Base-by-base conservation (phyloP, 1,140 invertebrate genomes). In the Anastrepha obliqua region DNA sequence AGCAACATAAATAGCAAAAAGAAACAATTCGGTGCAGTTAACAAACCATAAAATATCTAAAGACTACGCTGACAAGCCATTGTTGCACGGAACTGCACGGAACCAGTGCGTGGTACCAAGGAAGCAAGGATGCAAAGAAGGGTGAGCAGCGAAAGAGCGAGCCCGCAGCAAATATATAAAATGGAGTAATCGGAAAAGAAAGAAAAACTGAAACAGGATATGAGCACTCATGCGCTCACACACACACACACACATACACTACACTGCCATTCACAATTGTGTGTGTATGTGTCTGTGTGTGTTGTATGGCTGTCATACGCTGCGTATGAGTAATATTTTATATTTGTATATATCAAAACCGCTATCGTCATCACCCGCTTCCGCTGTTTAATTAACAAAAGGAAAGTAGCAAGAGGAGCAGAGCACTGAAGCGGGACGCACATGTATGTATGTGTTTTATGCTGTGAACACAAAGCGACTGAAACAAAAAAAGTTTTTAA, bases 1-100 rank as follows among this genome's bases (percentile, higher is more conserved):
- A 81, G 74, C 74, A 51, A 81, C 47, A 81, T 81, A 81, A 51
- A 81, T 55, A n/a, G n/a, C 47, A 55, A n/a, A 58, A 55, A 81
- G 15, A 44, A 81, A 81, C 74, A 20, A 81, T 81, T 81, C 74
- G 44, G 51, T 81, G 47, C 47, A 81, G 74, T 81, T 81, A 81
- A 81, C 74, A 81, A 81, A 81, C 74, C 74, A 81, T 81, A 81
- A 81, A 81, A 81, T 81, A n/a, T 81, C 74, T 81, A 81, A 81
- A 55, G 74, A 81, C 74, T 81, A 20, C n/a, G 74, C 74, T 81
- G 74, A 81, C 74, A 81, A 81, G 74, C 55, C 74, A 81, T 81
- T 81, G 74, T 81, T 81, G 47, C 74, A 13, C 51, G 29, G 29
- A 29, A 29, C 29, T 29, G 29, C 29, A 29, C 29, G 29, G 29